phyloP scores from a whole-genome alignment of 2,797 vertebrate species.

The Chromis chromis region DNA sequence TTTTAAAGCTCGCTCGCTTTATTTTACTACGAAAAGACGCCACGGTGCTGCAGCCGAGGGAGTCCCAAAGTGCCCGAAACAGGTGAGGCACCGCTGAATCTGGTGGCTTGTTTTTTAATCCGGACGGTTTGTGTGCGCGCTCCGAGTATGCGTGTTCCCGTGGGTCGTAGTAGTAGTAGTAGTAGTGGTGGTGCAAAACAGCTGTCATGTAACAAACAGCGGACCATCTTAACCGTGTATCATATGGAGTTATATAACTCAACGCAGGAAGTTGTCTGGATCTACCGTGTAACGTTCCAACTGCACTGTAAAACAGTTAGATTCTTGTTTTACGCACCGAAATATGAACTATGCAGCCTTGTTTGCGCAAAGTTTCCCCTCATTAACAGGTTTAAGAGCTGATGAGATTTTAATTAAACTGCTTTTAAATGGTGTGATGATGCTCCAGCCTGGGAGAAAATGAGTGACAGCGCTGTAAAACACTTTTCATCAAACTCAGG shows the following conservation, averaged over 20 bases:
- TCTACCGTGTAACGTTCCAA: too few species aligned
- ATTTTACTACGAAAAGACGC: constrained; percentile 38
- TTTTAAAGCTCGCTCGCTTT: constrained; percentile 33
- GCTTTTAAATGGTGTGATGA: constrained; percentile 1
- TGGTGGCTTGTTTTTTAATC: not conserved
- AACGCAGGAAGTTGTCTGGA: too few species aligned
- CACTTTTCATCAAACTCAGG: too few species aligned
- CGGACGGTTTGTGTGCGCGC: not conserved
- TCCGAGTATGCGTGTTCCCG: constrained; percentile 23
- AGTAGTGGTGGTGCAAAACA: constrained; percentile 36
- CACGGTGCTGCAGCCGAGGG: constrained; percentile 13
- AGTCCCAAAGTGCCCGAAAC: not conserved
- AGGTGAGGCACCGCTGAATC: constrained; percentile 46
- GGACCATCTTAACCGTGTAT: too few species aligned
- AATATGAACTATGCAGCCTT: too few species aligned
- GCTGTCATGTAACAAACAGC: constrained; percentile 36
- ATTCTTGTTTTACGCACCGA: too few species aligned
- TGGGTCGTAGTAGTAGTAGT: constrained; percentile 44
- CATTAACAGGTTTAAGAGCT: not conserved
- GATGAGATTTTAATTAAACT: not conserved
- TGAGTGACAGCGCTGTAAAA: too few species aligned
- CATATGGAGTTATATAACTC: too few species aligned
- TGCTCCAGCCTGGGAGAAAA: not conserved
- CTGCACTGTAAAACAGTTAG: too few species aligned
- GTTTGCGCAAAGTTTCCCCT: not conserved